phyloP scores from a whole-genome alignment of 2,113 vertebrate genomes.

The Lepidothrix coronata region DNA sequence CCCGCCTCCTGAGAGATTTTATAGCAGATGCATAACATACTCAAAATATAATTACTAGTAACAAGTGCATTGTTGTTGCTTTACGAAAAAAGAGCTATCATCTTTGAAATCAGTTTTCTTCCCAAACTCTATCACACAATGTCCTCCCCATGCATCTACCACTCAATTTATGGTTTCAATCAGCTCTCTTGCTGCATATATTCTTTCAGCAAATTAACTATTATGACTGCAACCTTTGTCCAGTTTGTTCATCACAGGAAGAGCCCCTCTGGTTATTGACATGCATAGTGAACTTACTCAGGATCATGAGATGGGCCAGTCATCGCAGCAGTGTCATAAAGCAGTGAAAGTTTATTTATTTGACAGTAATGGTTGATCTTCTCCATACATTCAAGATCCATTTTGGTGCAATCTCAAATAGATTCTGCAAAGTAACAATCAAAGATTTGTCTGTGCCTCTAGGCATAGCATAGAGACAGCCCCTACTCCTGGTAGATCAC shows the following conservation, averaged over 20 bases:
- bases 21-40: background rate
- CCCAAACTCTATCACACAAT: background rate
- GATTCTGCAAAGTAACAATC: background rate
- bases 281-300: conserved; percentile 36
- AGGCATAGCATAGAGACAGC: background rate
- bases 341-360: accelerated
- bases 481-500: background rate
- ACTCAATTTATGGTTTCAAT: background rate
- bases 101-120: background rate
- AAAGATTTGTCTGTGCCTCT: background rate
- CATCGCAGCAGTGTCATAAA: accelerated
- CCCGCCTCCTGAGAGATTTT: background rate
- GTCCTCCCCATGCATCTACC: background rate
- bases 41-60: background rate
- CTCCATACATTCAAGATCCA: background rate
- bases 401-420: background rate
- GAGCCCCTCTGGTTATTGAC: background rate
- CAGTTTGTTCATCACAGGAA: background rate
- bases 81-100: background rate
- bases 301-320: conserved; percentile 42
- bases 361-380: conserved; percentile 62
- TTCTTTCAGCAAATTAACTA: background rate
- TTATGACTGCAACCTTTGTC: background rate
- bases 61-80: background rate
- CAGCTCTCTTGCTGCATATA: background rate